phyloP scores from a whole-genome alignment of 1,140 invertebrate genomes.

The Ephestia elutella region DNA sequence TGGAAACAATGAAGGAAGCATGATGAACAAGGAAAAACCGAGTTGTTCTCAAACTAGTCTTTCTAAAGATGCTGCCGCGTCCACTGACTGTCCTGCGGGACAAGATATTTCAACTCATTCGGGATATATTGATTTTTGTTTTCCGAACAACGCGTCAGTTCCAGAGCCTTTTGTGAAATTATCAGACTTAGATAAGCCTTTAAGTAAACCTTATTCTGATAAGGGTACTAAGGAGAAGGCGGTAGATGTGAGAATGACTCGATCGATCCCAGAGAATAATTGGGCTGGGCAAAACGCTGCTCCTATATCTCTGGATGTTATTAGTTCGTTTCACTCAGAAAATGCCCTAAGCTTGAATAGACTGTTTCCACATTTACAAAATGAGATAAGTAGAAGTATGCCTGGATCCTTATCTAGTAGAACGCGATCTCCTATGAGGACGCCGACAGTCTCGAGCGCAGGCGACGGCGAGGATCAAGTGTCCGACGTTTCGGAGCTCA shows the following conservation, averaged over 20 bases:
- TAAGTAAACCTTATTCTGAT: constrained; percentile 30
- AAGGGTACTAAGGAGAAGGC: constrained; percentile 12
- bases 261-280: constrained; percentile 62
- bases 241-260: constrained; percentile 53
- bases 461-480: constrained; percentile 43
- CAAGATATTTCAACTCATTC: background rate
- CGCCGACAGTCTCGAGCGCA: constrained; percentile 30
- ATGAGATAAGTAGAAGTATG: constrained; percentile 63
- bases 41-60: background rate
- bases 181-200: constrained; percentile 62
- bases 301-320: constrained; percentile 51
- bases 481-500: constrained; percentile 58
- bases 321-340: constrained; percentile 68
- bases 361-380: constrained; percentile 64
- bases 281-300: constrained; percentile 42
- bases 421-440: constrained; percentile 40
- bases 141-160: background rate
- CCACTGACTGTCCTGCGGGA: background rate
- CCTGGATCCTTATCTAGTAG: constrained; percentile 50
- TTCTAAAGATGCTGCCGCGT: background rate
- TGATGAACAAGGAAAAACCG: background rate
- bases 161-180: constrained; percentile 59
- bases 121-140: background rate
- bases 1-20: background rate
- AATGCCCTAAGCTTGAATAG: constrained; percentile 63